Percentiles rank a stretch among this genome's conserved stretches.
Evolutionary conservation across 2,113 vertebrate species (phyloP).

Genomic region (Aepyceros melampus): DNA sequence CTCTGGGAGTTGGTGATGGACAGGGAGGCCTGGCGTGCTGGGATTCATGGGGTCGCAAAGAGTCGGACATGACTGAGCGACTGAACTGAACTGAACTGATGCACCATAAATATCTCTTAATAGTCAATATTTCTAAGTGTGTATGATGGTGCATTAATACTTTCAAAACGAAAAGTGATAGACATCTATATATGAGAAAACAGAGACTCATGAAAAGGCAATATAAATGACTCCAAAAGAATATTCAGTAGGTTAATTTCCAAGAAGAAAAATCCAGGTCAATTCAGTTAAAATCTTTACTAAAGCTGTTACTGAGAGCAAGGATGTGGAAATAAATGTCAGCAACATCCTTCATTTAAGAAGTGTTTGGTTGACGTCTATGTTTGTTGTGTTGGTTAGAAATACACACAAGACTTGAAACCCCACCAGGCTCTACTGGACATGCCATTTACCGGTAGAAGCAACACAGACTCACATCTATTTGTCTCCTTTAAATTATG

Average conservation of each 20-base stretch:
- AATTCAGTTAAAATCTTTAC: neutral
- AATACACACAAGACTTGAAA: neutral
- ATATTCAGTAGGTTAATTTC: neutral
- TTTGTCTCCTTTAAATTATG: neutral
- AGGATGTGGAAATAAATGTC: neutral
- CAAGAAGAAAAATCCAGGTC: neutral
- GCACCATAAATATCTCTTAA: neutral
- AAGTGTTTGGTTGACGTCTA: neutral
- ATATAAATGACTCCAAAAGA: neutral
- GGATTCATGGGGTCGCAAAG: too few species aligned
- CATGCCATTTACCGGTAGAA: neutral
- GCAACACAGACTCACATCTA: neutral
- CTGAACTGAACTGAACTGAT: too few species aligned
- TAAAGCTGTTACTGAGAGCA: neutral
- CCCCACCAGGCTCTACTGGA: neutral
- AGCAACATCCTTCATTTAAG: neutral
- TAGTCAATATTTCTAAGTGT: neutral
- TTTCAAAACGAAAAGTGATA: conserved; percentile 31
- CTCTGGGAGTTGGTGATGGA: too few species aligned
- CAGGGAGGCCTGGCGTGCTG: too few species aligned
- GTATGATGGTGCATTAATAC: neutral
- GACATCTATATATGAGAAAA: neutral
- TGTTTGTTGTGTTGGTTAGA: neutral
- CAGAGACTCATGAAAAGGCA: neutral
- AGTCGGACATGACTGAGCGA: too few species aligned